phyloP scores from a whole-genome alignment of 2,888 invertebrate genomes.

The Euclidia mi region DNA sequence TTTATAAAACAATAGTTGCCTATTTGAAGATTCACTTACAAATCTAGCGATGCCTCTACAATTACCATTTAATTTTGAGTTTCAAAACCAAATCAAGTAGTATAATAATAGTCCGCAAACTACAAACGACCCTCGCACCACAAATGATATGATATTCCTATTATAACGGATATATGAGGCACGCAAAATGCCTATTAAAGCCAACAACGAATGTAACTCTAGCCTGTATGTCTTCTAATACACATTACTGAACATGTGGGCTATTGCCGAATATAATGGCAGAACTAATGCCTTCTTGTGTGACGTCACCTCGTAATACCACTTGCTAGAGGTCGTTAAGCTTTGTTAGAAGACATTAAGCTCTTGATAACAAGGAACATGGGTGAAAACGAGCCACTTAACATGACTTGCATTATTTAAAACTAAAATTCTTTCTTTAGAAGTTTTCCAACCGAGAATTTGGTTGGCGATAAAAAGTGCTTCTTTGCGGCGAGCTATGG shows the following conservation, averaged over 20 bases:
- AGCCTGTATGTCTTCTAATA: slow-evolving; percentile 5
- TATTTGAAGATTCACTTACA: too few relatives aligned
- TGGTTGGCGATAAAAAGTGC: not conserved
- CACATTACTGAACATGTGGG: slow-evolving; percentile 12
- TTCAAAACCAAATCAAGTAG: too few relatives aligned
- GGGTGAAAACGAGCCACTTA: slow-evolving; percentile 4
- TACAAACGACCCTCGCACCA: not conserved
- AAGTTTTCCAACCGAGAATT: slow-evolving; percentile 4
- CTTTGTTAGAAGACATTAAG: slow-evolving; percentile 18
- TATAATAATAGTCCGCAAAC: too few relatives aligned
- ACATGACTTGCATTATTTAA: slow-evolving; percentile 16
- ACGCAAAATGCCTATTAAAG: slow-evolving; percentile 9
- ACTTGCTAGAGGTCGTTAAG: slow-evolving; percentile 21
- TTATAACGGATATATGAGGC: not conserved
- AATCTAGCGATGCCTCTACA: too few relatives aligned
- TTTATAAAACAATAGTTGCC: too few relatives aligned
- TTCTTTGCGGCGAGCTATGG: too few relatives aligned
- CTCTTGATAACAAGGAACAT: slow-evolving; percentile 15
- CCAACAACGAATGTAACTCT: slow-evolving; percentile 6
- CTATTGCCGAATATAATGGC: slow-evolving; percentile 29
- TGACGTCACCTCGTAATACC: slow-evolving; percentile 23
- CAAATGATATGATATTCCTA: not conserved
- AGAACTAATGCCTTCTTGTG: slow-evolving; percentile 20
- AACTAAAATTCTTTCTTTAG: not conserved
- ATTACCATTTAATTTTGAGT: too few relatives aligned